phyloP scores from a whole-genome alignment of 2,113 vertebrate species.

The Candoia aspera region DNA sequence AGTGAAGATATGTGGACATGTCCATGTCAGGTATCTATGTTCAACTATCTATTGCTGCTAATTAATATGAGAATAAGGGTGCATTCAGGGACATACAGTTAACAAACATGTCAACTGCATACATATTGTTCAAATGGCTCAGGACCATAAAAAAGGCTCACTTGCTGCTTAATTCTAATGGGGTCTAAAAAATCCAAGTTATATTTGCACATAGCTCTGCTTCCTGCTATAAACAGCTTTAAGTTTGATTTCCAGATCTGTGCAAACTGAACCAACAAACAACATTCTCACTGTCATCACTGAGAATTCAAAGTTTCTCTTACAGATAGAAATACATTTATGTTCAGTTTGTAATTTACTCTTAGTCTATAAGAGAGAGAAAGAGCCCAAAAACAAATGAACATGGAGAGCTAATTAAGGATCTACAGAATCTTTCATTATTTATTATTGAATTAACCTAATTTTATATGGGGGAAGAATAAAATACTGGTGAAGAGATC shows the following conservation, averaged over 20 bases:
- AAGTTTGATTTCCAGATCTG: slow-evolving; percentile 11
- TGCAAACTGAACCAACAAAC: neutral
- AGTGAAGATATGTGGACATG: neutral
- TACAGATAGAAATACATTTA: slow-evolving; percentile 40
- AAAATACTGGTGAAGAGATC: neutral
- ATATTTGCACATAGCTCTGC: slow-evolving; percentile 16
- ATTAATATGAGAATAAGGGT: neutral
- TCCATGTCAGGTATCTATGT: neutral
- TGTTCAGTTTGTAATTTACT: slow-evolving; percentile 28
- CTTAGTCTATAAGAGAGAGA: slow-evolving; percentile 30
- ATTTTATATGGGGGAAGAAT: neutral
- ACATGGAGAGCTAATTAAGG: neutral
- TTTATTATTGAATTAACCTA: neutral
- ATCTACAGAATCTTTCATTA: neutral
- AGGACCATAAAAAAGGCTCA: slow-evolving; percentile 9
- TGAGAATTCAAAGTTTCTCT: slow-evolving; percentile 9
- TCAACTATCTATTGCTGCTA: neutral
- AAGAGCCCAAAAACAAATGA: neutral
- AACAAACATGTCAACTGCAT: slow-evolving; percentile 13
- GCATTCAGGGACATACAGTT: neutral
- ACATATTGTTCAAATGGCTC: neutral
- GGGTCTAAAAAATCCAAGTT: slow-evolving; percentile 10
- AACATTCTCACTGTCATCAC: neutral
- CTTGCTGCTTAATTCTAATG: slow-evolving; percentile 50
- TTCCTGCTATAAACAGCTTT: slow-evolving; percentile 18